These are phyloP conservation scores for Adelphocoris suturalis DNA, from an alignment of 2,888 invertebrate genomes.

Conservation along the genomic window DNA sequence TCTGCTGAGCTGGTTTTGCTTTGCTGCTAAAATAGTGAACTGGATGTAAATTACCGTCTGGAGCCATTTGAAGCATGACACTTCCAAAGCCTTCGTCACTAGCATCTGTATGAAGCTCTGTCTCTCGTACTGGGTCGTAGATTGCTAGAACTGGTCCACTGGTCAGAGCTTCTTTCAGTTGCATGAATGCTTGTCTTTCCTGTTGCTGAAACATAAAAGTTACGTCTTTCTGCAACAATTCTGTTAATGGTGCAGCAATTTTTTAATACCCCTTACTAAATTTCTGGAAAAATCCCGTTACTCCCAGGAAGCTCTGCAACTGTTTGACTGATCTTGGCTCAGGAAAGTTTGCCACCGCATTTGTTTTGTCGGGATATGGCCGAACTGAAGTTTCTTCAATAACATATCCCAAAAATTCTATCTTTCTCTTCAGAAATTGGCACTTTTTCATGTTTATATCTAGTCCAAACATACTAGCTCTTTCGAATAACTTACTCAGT, in stretches of 20 bases:
- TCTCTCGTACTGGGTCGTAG: constrained; percentile 75
- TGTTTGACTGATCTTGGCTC: constrained; percentile 59
- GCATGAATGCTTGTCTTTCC: not conserved
- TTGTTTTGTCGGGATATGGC: too few relatives aligned
- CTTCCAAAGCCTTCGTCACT: constrained; percentile 49
- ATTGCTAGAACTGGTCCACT: constrained; percentile 76
- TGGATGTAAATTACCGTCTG: too few relatives aligned
- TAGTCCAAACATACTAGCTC: too few relatives aligned
- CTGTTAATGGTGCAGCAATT: not conserved
- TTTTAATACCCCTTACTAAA: constrained; percentile 7
- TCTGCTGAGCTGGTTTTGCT: constrained; percentile 77
- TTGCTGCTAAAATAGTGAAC: too few relatives aligned
- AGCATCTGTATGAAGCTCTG: constrained; percentile 70
- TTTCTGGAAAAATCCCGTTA: constrained; percentile 69
- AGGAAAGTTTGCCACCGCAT: constrained; percentile 70
- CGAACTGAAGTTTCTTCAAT: too few relatives aligned
- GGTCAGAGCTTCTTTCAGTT: constrained; percentile 14
- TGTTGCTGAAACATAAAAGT: not conserved
- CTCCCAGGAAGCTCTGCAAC: constrained; percentile 67
- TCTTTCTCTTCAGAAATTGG: too few relatives aligned
- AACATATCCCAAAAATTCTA: too few relatives aligned
- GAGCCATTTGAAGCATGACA: constrained; percentile 76
- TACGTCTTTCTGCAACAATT: not conserved
- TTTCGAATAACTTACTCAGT: too few relatives aligned
- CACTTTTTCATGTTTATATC: too few relatives aligned